phyloP scores from a whole-genome alignment of 2,113 vertebrate genomes.

The Chloroceryle aenea region DNA sequence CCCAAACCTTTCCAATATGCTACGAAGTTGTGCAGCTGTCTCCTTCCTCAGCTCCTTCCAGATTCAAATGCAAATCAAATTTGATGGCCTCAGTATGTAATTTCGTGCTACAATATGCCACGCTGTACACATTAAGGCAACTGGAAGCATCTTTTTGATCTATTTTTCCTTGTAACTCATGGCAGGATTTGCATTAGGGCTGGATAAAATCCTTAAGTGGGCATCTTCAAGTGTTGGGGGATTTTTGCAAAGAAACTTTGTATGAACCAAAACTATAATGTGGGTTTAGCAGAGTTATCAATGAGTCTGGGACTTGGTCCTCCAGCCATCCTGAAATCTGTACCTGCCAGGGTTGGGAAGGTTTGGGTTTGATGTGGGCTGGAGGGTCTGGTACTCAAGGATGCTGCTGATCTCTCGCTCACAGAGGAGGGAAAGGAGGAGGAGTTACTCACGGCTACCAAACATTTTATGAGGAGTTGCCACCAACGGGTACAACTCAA shows the following conservation, averaged over 20 bases:
- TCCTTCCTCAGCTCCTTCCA: constrained; percentile 50
- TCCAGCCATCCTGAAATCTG: background rate
- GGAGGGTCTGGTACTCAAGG: background rate
- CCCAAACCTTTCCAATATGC: constrained; percentile 1
- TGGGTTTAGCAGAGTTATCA: background rate
- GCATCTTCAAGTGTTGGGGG: background rate
- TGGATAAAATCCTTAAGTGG: background rate
- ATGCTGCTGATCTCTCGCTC: background rate
- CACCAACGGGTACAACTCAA: background rate
- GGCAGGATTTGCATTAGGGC: background rate
- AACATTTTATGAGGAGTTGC: background rate
- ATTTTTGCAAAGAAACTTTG: background rate
- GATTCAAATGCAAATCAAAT: constrained; percentile 59
- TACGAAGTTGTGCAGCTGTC: constrained; percentile 33
- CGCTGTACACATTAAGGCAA: constrained; percentile 1
- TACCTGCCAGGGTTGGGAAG: background rate
- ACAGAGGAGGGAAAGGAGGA: background rate
- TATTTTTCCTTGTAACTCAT: constrained; percentile 20
- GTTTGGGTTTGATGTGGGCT: background rate
- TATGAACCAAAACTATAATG: background rate
- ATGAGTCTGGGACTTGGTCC: background rate
- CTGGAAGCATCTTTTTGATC: background rate
- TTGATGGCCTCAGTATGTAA: constrained; percentile 52
- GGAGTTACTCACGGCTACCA: background rate
- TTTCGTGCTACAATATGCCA: constrained; percentile 23